phyloP scores from a whole-genome alignment of 2,113 vertebrate genomes.

The Ranitomeya variabilis region DNA sequence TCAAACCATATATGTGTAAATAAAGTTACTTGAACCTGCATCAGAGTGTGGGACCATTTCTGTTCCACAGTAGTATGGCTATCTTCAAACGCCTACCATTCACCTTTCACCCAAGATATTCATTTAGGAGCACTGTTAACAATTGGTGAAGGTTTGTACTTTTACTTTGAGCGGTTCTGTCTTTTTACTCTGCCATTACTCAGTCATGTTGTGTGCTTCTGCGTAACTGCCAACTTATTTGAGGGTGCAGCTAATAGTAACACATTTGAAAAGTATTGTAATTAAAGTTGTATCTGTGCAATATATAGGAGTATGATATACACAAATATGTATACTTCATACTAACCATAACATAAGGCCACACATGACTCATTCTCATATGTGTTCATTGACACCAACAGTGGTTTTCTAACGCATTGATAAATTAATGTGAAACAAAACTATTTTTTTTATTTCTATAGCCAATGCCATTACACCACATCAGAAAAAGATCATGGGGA shows the following conservation, averaged over 20 bases:
- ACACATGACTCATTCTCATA: too few species aligned
- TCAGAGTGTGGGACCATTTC: too few species aligned
- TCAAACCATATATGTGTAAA: too few species aligned
- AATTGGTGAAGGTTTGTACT: not conserved
- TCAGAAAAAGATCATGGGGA: too few species aligned
- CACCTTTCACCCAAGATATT: not conserved
- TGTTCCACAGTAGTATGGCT: too few species aligned
- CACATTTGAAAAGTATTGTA: not conserved
- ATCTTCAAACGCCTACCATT: too few species aligned
- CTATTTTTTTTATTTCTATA: too few species aligned
- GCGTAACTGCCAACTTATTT: not conserved
- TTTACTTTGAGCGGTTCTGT: not conserved
- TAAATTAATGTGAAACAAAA: too few species aligned
- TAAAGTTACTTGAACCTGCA: too few species aligned
- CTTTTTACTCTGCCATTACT: not conserved
- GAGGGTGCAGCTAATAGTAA: not conserved
- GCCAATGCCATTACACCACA: too few species aligned
- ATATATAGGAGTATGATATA: not conserved
- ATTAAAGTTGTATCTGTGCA: not conserved
- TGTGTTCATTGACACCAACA: too few species aligned
- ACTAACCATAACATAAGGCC: not conserved
- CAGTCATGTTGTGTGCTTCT: not conserved
- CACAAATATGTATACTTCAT: not conserved
- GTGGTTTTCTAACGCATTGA: too few species aligned
- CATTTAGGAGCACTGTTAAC: not conserved